Conservation (phyloP, 1,140 invertebrate species). For the Trichoplusia ni region DNA sequence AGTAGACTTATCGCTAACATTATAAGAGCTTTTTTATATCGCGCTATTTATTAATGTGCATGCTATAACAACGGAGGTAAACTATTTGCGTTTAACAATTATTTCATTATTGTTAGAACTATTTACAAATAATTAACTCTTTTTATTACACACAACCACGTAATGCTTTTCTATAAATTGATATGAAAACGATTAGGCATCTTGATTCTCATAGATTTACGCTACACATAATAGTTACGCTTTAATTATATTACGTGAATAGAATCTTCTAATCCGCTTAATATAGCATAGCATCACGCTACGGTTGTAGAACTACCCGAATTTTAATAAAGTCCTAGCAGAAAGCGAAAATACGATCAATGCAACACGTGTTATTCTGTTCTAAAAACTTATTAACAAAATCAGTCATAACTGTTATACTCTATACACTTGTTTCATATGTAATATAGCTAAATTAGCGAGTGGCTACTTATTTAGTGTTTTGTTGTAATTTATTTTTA, state of each 20-base stretch:
- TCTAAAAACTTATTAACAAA: constrained; percentile 1
- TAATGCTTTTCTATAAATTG: too few species aligned
- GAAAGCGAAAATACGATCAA: constrained; percentile 4
- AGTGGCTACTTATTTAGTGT: constrained; percentile 15
- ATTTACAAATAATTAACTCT: not conserved
- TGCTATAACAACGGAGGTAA: not conserved
- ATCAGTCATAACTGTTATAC: constrained; percentile 1
- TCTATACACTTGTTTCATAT: constrained; percentile 7
- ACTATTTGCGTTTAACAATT: not conserved
- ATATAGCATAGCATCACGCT: not conserved
- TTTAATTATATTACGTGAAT: too few species aligned
- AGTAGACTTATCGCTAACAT: constrained; percentile 3
- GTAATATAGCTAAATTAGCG: constrained; percentile 19
- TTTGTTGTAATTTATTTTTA: constrained; percentile 34
- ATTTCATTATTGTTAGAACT: not conserved
- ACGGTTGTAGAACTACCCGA: not conserved
- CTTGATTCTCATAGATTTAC: too few species aligned
- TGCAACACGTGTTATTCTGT: constrained; percentile 1
- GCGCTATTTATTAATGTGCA: not conserved
- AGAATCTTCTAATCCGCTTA: too few species aligned
- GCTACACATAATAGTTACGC: too few species aligned
- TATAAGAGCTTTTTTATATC: constrained; percentile 6
- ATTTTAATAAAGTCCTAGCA: constrained; percentile 12
- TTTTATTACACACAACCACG: too few species aligned
- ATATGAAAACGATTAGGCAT: too few species aligned